Evolutionary conservation across 2,888 invertebrate species (phyloP).

Genomic region (Drosophila setosimentum): DNA sequence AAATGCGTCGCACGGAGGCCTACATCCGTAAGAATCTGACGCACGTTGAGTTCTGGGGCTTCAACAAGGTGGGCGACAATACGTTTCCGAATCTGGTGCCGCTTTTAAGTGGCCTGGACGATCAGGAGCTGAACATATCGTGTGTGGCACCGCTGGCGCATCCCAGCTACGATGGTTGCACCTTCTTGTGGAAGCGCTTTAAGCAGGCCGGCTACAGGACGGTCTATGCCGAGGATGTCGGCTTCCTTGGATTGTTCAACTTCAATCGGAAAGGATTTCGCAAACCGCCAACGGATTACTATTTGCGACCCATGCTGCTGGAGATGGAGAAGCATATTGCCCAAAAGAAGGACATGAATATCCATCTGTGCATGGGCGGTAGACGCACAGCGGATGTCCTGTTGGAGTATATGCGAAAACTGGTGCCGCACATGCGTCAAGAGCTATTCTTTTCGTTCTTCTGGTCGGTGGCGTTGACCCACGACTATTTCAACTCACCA

Average conservation of each 20-base stretch:
- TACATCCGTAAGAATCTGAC: conserved; percentile 86
- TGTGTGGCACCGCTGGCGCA: conserved; percentile 88
- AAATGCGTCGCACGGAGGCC: conserved; percentile 90
- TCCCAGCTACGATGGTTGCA: conserved; percentile 91
- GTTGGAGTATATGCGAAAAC: conserved; percentile 89
- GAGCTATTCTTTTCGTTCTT: conserved; percentile 92
- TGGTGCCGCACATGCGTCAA: conserved; percentile 87
- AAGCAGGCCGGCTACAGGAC: conserved; percentile 91
- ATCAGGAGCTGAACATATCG: conserved; percentile 87
- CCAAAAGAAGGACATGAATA: conserved; percentile 85
- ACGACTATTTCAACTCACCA: conserved; percentile 93
- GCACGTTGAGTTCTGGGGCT: conserved; percentile 92
- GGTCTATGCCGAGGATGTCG: conserved; percentile 93
- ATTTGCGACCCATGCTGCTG: conserved; percentile 90
- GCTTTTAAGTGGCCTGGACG: conserved; percentile 90
- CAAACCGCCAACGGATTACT: conserved; percentile 94
- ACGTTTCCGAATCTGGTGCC: conserved; percentile 96
- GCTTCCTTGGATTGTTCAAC: conserved; percentile 92
- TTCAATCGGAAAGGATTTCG: conserved; percentile 91
- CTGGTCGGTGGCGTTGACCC: conserved; percentile 93
- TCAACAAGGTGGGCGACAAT: conserved; percentile 97
- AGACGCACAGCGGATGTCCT: conserved; percentile 89
- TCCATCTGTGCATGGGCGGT: conserved; percentile 82
- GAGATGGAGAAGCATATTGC: conserved; percentile 90
- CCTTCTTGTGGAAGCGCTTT: conserved; percentile 94